phyloP scores from a whole-genome alignment of 2,888 invertebrate species.

The Scrobipalpa atriplicella region DNA sequence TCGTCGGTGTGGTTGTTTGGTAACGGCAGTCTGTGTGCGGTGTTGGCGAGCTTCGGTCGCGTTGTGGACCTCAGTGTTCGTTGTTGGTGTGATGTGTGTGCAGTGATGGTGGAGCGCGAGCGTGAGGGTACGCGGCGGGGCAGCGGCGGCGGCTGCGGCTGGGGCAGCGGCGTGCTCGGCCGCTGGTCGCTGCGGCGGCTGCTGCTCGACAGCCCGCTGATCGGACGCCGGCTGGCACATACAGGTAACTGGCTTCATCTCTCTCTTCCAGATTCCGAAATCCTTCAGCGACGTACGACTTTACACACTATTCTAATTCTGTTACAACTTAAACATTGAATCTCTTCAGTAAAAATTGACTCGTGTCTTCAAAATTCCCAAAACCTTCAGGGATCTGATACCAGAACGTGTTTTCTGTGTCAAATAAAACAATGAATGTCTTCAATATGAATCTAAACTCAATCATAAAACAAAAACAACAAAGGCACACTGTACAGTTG shows the following conservation, averaged over 20 bases:
- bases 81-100: constrained; percentile 60
- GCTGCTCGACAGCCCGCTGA: constrained; percentile 87
- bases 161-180: constrained; percentile 75
- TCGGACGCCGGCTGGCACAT: constrained; percentile 84
- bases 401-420: background rate
- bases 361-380: background rate
- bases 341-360: too few relatives aligned
- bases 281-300: background rate
- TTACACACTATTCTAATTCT: background rate
- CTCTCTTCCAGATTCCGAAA: background rate
- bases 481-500: background rate
- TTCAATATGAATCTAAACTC: background rate
- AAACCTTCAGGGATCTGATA: background rate
- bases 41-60: constrained; percentile 51
- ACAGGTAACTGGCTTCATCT: constrained; percentile 56
- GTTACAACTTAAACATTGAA: background rate
- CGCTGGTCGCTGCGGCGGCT: constrained; percentile 87
- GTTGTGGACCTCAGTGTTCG: constrained; percentile 41
- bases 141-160: constrained; percentile 70
- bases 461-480: background rate
- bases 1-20: constrained; percentile 48
- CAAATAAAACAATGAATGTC: background rate
- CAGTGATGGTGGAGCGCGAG: constrained; percentile 67
- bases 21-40: constrained; percentile 62
- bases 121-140: constrained; percentile 73